Conservation (phyloP, 2,888 invertebrate genomes). For the Nyleta sp. region DNA sequence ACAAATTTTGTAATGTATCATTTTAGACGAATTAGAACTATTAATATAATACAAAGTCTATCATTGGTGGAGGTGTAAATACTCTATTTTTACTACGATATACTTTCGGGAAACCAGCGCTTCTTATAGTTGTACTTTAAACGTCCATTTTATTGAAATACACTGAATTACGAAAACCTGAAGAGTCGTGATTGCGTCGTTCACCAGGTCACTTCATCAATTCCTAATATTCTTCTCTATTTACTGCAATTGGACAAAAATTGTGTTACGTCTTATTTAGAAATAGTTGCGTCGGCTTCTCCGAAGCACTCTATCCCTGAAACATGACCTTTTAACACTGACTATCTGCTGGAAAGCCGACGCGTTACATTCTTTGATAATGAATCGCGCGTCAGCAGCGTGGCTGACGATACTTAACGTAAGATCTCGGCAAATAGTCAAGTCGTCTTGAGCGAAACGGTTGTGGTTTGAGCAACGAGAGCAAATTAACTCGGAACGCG, state of each 20-base stretch:
- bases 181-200: too few species aligned
- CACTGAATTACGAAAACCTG: too few species aligned
- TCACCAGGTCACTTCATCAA: too few species aligned
- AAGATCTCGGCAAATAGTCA: background rate
- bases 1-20: too few species aligned
- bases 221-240: too few species aligned
- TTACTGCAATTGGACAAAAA: background rate
- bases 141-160: too few species aligned
- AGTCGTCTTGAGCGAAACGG: constrained; percentile 14
- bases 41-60: background rate
- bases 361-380: constrained; percentile 27
- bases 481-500: background rate
- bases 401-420: background rate
- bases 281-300: constrained; percentile 6
- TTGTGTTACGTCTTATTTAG: constrained; percentile 9
- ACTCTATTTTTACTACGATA: background rate
- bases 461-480: constrained; percentile 1
- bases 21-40: too few species aligned
- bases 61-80: constrained; percentile 10
- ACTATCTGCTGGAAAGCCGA: constrained; percentile 28
- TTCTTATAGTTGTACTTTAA: too few species aligned
- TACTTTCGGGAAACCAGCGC: background rate
- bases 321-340: constrained; percentile 34
- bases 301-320: constrained; percentile 4
- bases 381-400: constrained; percentile 6